phyloP scores from a whole-genome alignment of 2,113 vertebrate species.

The Oreochromis spilurus region DNA sequence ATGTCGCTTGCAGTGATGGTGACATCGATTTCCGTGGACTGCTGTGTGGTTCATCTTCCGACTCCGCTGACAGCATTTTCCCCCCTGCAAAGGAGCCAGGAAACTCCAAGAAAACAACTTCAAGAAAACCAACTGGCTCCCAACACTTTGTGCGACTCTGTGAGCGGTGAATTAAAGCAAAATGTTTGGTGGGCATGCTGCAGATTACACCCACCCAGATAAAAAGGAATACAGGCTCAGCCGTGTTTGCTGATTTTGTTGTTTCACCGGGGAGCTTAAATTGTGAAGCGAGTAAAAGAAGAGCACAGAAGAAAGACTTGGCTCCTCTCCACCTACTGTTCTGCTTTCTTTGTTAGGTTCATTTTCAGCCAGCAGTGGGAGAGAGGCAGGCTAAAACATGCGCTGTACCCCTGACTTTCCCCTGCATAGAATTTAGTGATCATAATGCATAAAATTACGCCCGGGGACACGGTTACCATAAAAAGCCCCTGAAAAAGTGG shows the following conservation, averaged over 20 bases:
- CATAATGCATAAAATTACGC: slow-evolving; percentile 23
- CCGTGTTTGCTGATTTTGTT: slow-evolving; percentile 32
- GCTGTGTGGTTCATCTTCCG: background rate
- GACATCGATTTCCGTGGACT: background rate
- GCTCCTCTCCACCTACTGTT: slow-evolving; percentile 24
- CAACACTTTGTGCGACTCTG: background rate
- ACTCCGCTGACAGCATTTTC: background rate
- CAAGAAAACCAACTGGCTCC: slow-evolving; percentile 2
- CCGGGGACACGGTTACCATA: slow-evolving; percentile 11
- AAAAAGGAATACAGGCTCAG: slow-evolving; percentile 25
- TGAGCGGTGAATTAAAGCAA: background rate
- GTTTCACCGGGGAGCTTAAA: slow-evolving; percentile 36
- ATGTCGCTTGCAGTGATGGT: slow-evolving; percentile 42
- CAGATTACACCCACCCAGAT: slow-evolving; percentile 9
- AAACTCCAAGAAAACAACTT: background rate
- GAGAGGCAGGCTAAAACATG: background rate
- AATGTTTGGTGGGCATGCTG: slow-evolving; percentile 28
- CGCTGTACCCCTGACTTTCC: slow-evolving; percentile 6
- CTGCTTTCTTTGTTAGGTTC: slow-evolving; percentile 31
- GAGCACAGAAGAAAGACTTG: slow-evolving; percentile 25
- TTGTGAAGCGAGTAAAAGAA: slow-evolving; percentile 1
- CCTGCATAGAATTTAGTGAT: slow-evolving; percentile 28
- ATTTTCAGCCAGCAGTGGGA: background rate
- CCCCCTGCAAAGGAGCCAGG: background rate
- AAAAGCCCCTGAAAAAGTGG: slow-evolving; percentile 18